Conservation (phyloP, 2,797 vertebrate genomes). For the Xiphorhynchus erythropygius region DNA sequence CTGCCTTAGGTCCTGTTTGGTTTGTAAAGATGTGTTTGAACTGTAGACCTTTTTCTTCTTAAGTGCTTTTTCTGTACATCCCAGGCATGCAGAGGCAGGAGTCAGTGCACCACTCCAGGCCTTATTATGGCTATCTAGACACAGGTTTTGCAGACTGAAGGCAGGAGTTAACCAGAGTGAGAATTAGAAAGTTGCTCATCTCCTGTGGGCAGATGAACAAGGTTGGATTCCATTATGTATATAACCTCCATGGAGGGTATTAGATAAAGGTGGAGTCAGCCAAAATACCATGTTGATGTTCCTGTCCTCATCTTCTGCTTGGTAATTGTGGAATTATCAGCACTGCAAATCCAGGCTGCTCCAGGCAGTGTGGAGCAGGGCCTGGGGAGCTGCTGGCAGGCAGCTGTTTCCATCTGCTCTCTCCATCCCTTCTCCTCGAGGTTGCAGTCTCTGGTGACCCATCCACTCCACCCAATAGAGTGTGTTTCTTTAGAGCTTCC, state of each 20-base stretch:
- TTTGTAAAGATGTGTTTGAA: neutral
- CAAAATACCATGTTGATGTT: neutral
- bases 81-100: neutral
- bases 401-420: neutral
- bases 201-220: neutral
- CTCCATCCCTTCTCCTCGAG: neutral
- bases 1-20: neutral
- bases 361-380: neutral
- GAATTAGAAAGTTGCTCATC: neutral
- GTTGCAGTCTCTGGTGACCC: slow-evolving; percentile 14
- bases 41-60: neutral
- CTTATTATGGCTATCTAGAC: accelerated
- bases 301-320: neutral
- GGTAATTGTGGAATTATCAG: neutral
- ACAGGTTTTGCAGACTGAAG: neutral
- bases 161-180: neutral
- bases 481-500: slow-evolving; percentile 55
- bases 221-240: neutral
- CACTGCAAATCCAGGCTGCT: neutral
- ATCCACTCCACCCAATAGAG: slow-evolving; percentile 24
- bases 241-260: neutral
- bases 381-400: neutral
- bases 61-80: neutral
- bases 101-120: neutral
- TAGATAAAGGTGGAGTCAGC: neutral